Percentiles rank a stretch among this genome's conserved stretches.
phyloP scores from a whole-genome alignment of 2,113 vertebrate genomes.

The Myiopsitta monachus region DNA sequence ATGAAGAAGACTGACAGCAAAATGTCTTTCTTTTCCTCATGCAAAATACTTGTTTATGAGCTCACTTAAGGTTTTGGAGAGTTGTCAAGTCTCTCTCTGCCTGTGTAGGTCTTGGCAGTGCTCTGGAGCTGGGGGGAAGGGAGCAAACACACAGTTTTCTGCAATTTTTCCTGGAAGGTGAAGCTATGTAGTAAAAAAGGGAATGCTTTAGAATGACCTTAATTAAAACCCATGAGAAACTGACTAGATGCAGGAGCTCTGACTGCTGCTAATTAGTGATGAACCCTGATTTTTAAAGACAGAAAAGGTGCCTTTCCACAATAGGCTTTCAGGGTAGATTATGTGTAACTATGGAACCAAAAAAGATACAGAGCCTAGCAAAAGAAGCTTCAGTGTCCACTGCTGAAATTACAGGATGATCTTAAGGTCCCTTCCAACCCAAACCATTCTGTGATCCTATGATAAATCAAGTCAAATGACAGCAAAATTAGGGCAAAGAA shows the following conservation, averaged over 20 bases:
- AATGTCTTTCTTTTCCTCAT: not conserved
- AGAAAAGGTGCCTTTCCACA: not conserved
- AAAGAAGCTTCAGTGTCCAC: not conserved
- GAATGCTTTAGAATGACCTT: not conserved
- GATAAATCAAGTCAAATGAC: not conserved
- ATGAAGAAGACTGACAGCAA: not conserved
- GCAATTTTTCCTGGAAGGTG: not conserved
- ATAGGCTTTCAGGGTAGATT: not conserved
- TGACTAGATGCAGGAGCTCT: not conserved
- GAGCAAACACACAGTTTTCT: not conserved
- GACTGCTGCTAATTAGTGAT: not conserved
- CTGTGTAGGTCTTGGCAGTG: accelerated
- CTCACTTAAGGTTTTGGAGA: not conserved
- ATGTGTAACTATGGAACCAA: not conserved
- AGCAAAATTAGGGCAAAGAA: not conserved
- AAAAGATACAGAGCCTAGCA: too few relatives aligned
- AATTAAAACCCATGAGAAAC: not conserved
- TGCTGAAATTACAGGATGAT: not conserved
- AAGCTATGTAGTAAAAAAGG: not conserved
- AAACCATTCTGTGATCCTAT: not conserved
- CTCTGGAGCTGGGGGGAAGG: not conserved
- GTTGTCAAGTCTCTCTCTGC: not conserved
- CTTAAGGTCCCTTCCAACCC: not conserved
- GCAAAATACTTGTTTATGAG: not conserved
- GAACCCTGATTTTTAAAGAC: not conserved